Conservation (phyloP, 2,888 invertebrate genomes). For the Myathropa florea region DNA sequence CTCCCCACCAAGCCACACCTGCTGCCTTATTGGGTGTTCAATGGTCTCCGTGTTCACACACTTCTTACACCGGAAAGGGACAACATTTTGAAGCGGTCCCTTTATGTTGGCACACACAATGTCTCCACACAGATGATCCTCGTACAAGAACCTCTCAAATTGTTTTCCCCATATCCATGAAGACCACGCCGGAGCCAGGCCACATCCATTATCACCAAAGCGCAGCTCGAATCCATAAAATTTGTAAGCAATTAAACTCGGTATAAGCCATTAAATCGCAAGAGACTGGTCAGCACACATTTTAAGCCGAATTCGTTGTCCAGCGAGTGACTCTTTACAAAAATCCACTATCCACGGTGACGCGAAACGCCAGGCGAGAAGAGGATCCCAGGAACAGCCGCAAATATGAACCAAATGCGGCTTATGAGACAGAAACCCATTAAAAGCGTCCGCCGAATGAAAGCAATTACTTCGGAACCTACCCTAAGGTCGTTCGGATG, state of each 20-base stretch:
- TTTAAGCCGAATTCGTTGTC: slow-evolving; percentile 30
- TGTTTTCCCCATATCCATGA: neutral
- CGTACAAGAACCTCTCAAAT: too few species aligned
- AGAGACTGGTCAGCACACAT: slow-evolving; percentile 20
- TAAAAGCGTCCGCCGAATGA: slow-evolving; percentile 62
- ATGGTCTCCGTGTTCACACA: neutral
- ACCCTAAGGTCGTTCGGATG: slow-evolving; percentile 63
- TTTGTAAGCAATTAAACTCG: slow-evolving; percentile 51
- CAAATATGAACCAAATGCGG: slow-evolving; percentile 49
- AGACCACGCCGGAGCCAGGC: neutral
- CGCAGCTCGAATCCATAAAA: slow-evolving; percentile 45
- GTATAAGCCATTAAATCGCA: slow-evolving; percentile 44
- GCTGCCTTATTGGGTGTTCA: neutral
- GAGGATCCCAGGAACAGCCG: neutral
- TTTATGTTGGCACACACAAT: neutral
- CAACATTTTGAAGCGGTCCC: too few species aligned
- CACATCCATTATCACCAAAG: slow-evolving; percentile 58
- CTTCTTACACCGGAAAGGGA: neutral
- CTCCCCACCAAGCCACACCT: neutral
- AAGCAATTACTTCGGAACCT: slow-evolving; percentile 64
- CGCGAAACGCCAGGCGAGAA: too few species aligned
- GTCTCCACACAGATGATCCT: neutral
- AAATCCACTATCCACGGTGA: neutral
- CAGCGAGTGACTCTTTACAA: slow-evolving; percentile 18
- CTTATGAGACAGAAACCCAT: slow-evolving; percentile 61